Conservation (phyloP, 2,797 vertebrate genomes). For the Centroberyx gerrardi region DNA sequence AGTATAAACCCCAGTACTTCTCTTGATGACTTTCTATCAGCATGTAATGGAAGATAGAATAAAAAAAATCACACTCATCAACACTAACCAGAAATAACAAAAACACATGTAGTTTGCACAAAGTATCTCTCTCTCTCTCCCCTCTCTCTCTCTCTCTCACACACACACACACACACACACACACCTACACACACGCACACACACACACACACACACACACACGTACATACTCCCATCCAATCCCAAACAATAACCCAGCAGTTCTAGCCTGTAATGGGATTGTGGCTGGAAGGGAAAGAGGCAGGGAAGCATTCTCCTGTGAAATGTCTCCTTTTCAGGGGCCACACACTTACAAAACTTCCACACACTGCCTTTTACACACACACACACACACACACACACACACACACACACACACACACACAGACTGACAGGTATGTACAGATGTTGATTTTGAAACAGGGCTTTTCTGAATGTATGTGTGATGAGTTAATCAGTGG, state of each 20-base stretch:
- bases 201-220: background rate
- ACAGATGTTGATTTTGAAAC: background rate
- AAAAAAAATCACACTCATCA: background rate
- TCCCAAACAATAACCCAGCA: background rate
- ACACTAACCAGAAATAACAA: background rate
- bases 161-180: no score
- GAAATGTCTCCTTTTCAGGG: background rate
- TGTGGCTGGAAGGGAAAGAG: background rate
- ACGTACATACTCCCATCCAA: background rate
- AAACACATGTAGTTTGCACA: no score
- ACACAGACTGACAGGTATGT: background rate
- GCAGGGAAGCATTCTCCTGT: slow-evolving; percentile 1
- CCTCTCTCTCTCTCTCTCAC: no score
- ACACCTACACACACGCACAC: background rate
- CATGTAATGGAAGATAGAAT: background rate
- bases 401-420: background rate
- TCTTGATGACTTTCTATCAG: background rate
- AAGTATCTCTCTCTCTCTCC: background rate
- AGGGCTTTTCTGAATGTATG: no score
- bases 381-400: background rate
- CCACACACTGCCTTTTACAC: background rate
- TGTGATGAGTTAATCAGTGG: background rate
- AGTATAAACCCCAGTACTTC: no score
- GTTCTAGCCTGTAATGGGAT: slow-evolving; percentile 1
- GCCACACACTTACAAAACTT: background rate